These are phyloP conservation scores for Dinoponera quadriceps DNA, from an alignment of 1,140 invertebrate genomes.

Conservation along the genomic window DNA sequence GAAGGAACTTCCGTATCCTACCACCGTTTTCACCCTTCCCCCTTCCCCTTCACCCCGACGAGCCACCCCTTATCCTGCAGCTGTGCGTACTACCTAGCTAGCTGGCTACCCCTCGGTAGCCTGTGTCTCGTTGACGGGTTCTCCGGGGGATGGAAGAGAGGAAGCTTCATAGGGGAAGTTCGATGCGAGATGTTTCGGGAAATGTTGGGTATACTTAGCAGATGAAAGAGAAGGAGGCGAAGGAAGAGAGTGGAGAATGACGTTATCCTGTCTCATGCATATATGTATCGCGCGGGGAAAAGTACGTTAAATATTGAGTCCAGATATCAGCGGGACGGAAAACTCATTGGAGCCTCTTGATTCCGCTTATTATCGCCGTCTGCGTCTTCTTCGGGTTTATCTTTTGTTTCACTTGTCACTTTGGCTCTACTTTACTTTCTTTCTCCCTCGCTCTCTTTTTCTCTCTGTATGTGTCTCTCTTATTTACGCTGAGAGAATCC, in stretches of 20 bases:
- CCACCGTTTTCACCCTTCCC: slow-evolving; percentile 44
- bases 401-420: too few species aligned
- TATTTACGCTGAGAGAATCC: too few species aligned
- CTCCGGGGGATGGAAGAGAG: slow-evolving; percentile 24
- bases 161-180: slow-evolving; percentile 20
- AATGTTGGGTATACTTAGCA: slow-evolving; percentile 40
- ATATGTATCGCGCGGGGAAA: neutral
- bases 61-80: slow-evolving; percentile 43
- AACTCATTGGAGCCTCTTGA: too few species aligned
- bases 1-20: slow-evolving; percentile 75
- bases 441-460: too few species aligned
- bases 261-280: neutral
- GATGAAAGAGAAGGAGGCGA: neutral
- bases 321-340: too few species aligned
- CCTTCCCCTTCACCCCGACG: neutral
- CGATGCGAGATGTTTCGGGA: slow-evolving; percentile 31
- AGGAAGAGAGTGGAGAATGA: neutral
- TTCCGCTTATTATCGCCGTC: too few species aligned
- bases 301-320: too few species aligned
- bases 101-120: too few species aligned
- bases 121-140: slow-evolving; percentile 34
- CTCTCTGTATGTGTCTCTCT: too few species aligned
- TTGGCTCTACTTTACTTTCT: too few species aligned
- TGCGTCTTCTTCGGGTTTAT: too few species aligned
- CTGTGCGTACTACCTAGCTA: neutral